Evolutionary conservation across 1,140 invertebrate species (phyloP).

Genomic region (Camponotus vicinus): DNA sequence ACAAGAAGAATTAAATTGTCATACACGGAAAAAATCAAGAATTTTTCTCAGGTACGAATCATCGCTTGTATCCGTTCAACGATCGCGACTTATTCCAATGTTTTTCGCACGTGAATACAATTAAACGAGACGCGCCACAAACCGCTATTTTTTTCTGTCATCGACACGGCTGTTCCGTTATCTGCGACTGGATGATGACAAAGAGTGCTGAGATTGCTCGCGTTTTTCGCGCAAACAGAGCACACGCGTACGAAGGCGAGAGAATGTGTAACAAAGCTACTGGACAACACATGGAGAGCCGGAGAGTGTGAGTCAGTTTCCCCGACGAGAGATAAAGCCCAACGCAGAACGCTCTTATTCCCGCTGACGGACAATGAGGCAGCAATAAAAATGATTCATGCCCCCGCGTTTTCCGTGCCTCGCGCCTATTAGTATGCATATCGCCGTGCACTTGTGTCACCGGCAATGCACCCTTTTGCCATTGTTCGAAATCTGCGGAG

Average conservation of each 20-base stretch:
- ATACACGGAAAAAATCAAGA: neutral
- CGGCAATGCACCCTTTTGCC: neutral
- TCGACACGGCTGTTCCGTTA: neutral
- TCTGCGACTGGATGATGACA: constrained; percentile 9
- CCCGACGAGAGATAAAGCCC: constrained; percentile 69
- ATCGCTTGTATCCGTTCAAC: neutral
- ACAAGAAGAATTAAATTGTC: neutral
- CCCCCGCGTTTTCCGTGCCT: constrained; percentile 23
- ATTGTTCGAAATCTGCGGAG: constrained; percentile 25
- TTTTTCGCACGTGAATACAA: neutral
- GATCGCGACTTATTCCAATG: neutral
- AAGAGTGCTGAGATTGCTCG: constrained; percentile 49
- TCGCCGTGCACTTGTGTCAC: neutral
- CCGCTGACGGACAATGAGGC: constrained; percentile 70
- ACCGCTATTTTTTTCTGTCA: neutral
- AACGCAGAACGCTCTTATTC: constrained; percentile 64
- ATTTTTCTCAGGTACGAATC: neutral
- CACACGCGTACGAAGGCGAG: neutral
- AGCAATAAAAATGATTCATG: constrained; percentile 71
- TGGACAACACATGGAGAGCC: neutral
- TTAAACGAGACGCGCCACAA: too few species aligned
- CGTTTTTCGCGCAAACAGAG: constrained; percentile 34
- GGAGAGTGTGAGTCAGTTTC: constrained; percentile 75
- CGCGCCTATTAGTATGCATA: neutral
- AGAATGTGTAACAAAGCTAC: constrained; percentile 74